Evolutionary conservation across 2,113 vertebrate species (phyloP).

Genomic region (Colossoma macropomum): DNA sequence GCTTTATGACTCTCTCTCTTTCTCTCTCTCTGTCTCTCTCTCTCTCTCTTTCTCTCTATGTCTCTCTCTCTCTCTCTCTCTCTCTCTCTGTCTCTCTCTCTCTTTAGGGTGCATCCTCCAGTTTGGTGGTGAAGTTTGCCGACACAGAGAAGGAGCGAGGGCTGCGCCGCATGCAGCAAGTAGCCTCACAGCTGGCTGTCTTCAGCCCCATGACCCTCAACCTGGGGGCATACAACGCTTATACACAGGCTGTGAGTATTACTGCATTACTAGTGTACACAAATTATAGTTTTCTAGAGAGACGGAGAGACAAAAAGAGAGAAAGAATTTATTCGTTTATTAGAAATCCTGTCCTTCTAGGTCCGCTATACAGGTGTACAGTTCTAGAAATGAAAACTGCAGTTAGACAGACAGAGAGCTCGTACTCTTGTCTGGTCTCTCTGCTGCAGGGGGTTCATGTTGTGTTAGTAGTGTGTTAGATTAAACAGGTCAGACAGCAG

Average conservation of each 20-base stretch:
- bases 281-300: too few species aligned
- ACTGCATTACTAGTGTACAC: neutral
- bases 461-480: neutral
- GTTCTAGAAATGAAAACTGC: neutral
- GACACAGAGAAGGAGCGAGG: slow-evolving; percentile 93
- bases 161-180: slow-evolving; percentile 91
- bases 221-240: slow-evolving; percentile 91
- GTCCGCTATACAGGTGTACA: neutral
- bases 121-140: slow-evolving; percentile 94
- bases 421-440: neutral
- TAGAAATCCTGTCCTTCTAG: neutral
- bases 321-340: too few species aligned
- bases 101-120: slow-evolving; percentile 88
- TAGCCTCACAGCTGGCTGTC: slow-evolving; percentile 90
- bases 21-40: neutral
- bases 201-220: slow-evolving; percentile 93
- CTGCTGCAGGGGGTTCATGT: neutral
- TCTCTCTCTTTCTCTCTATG: neutral
- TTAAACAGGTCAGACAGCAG: neutral
- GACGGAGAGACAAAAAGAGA: too few species aligned
- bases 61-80: neutral
- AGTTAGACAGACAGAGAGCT: neutral
- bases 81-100: neutral
- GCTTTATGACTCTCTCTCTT: neutral
- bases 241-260: slow-evolving; percentile 86